These are phyloP conservation scores for Laspeyria flexula DNA, from an alignment of 2,888 invertebrate genomes.

Conservation along the genomic window DNA sequence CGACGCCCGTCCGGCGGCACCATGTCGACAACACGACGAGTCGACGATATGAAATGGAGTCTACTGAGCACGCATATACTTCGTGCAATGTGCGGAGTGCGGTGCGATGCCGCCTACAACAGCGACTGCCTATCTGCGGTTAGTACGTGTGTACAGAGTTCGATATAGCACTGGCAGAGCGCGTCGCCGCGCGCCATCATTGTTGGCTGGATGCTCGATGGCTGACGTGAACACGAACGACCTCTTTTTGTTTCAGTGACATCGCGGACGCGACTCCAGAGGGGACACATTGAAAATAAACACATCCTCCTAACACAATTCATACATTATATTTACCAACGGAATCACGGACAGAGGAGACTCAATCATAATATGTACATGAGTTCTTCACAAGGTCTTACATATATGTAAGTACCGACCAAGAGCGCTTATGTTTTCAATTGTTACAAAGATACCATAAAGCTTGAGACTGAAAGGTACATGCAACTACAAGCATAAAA, in stretches of 20 bases:
- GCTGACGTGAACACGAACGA: conserved; percentile 71
- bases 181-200: conserved; percentile 58
- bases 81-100: conserved; percentile 52
- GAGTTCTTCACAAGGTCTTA: no score
- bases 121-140: conserved; percentile 66
- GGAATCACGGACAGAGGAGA: background rate
- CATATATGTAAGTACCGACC: no score
- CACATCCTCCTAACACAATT: conserved; percentile 36
- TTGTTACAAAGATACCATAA: no score
- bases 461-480: no score
- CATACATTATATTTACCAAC: background rate
- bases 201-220: conserved; percentile 70
- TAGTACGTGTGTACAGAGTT: conserved; percentile 62
- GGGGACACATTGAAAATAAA: conserved; percentile 45
- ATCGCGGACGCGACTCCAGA: conserved; percentile 59
- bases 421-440: no score
- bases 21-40: conserved; percentile 60
- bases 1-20: conserved; percentile 58
- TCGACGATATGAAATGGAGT: conserved; percentile 65
- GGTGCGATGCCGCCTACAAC: conserved; percentile 61
- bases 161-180: conserved; percentile 68
- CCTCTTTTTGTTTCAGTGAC: conserved; percentile 83
- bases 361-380: no score
- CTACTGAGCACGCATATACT: conserved; percentile 75
- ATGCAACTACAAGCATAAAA: no score